Base-by-base conservation (phyloP, 2,113 vertebrate genomes). In the Microcebus tavaratra region DNA sequence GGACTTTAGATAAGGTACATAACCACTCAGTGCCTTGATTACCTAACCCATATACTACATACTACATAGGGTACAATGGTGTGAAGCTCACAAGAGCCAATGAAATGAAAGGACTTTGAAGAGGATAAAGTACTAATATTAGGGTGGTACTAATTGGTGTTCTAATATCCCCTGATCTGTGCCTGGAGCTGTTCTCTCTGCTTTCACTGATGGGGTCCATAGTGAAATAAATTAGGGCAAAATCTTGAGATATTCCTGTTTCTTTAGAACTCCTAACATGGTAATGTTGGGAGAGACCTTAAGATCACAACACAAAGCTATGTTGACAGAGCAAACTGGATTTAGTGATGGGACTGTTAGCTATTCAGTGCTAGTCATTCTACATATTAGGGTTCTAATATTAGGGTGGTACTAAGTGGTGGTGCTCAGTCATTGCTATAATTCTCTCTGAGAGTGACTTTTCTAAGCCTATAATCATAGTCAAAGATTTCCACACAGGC, bases 401-500 rank as follows among this genome's bases (percentile, higher is more conserved):
- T 45, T 45, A 45, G 45, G 45, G 45, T 45, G 45, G 45, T 45
- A 45, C 45, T 45, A 45, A 45, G 45, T 45, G 45, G 45, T 45
- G 45, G 45, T 92, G 63, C 34, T 78, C 4, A 92, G 73, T 85
- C n/a, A 67, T 34, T 96, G 57, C 76, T 78, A 67, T 72, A 84
- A 57, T 81, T 96, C 36, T 91, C 89, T 86, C 39, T 67, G n/a
- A 94, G 95, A 83, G 75, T 84, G 36, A 89, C 82, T 88, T 94
- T 91, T 79, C 27, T 82, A 86, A 92, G 53, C 34, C 63, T 89
- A 81, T 75, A 83, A 87, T 89, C 20, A 76, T 65, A 94, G 73
- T 72, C 53, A 76, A 96, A 84, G 63, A 70, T 87, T 93, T 86
- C 48, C 67, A 96, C 50, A 48, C 11, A 79, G 39, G 27, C 11